Evolutionary conservation across 2,888 invertebrate genomes (phyloP), one percentile per base, ranked within the genome.

Genomic region (Yponomeuta cagnagella): DNA sequence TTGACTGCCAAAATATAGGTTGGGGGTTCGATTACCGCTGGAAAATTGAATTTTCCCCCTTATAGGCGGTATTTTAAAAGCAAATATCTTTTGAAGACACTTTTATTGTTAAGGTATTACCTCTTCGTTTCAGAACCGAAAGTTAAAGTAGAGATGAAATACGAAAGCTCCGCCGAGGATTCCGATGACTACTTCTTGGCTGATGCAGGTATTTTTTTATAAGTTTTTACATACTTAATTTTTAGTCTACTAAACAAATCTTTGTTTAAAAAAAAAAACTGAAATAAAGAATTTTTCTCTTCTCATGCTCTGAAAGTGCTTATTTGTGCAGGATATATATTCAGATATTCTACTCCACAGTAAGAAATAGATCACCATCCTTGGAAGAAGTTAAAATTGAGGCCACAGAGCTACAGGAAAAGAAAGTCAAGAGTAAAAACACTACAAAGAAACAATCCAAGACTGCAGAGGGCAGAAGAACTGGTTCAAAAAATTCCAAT

Each of bases 171-270:
- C 10, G 80, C 74, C 0, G 80, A 84, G n/a, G 88, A 88, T 2
- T 87, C 86, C 0, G 85, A 86, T 68, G 82, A 86, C 65, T 83
- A 83, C 70, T 83, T 81, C 72, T 52, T 86, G 0, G 78, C 82
- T 48, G 84, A 85, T 72, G 74, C 85, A 73, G 83, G 87, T 86
- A 75, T 63, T 48, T 66, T 23, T 75, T 37, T 52, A 23, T 23
- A 23, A 23, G 23, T 23, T 23, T 1, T 23, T 23, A 23, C 23
- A 23, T 23, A 23, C 23, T 23, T 23, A 1, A 23, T 23, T 23
- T 23, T 0, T 23, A 23, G 0, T 23, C 1, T 23, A 23, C 23
- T 23, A 23, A 23, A 23, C 23, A 23, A 23, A 23, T 23, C 23
- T 23, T 23, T 23, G 23, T 23, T 23, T 23, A 23, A 23, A 23